Evolutionary conservation across 2,797 vertebrate genomes (phyloP).

Genomic region (Rhinatrema bivittatum): DNA sequence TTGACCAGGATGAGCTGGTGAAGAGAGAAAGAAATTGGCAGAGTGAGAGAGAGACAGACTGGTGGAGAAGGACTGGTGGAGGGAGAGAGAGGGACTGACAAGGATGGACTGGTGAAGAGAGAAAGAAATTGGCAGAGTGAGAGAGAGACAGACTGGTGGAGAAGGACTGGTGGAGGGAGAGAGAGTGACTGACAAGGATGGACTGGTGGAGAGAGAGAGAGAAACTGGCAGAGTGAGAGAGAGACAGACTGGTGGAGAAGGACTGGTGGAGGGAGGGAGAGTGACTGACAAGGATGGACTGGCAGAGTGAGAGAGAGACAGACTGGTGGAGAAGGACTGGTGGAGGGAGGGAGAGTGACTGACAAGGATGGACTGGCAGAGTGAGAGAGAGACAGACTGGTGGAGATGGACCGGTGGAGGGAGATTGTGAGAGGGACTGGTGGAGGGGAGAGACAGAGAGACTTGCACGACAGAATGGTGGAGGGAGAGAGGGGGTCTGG

Average conservation of each 20-base stretch:
- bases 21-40: background rate
- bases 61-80: background rate
- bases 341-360: too few species aligned
- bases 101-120: background rate
- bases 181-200: fast-evolving
- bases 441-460: background rate
- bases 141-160: background rate
- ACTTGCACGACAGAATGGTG: background rate
- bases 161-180: background rate
- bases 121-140: background rate
- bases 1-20: background rate
- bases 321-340: too few species aligned
- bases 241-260: too few species aligned
- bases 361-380: too few species aligned
- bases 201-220: too few species aligned
- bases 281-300: too few species aligned
- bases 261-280: too few species aligned
- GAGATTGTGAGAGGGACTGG: fast-evolving
- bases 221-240: too few species aligned
- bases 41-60: background rate
- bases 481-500: too few species aligned
- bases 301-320: too few species aligned
- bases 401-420: too few species aligned
- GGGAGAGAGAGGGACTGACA: background rate
- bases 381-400: too few species aligned